These are phyloP conservation scores for Poecilia gillii DNA, from an alignment of 2,797 vertebrate genomes.

Conservation along the genomic window DNA sequence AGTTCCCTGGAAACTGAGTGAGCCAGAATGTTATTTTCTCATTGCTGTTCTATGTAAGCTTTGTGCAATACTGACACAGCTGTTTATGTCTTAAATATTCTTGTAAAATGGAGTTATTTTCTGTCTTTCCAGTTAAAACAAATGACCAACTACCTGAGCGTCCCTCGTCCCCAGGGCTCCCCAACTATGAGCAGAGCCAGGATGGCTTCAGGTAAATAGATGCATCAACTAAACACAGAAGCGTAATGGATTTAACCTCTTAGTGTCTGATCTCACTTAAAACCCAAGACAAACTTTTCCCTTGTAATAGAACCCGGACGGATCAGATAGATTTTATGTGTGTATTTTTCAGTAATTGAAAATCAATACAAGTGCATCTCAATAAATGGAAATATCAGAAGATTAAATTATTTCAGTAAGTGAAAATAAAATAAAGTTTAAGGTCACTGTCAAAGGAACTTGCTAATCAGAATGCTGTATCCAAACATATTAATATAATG, in stretches of 20 bases:
- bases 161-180: constrained; percentile 89
- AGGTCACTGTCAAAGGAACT: neutral
- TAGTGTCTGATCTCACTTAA: constrained; percentile 1
- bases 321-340: neutral
- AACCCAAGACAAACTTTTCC: constrained; percentile 2
- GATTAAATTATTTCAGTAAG: neutral
- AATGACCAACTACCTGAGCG: constrained; percentile 92
- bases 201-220: constrained; percentile 89
- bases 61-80: neutral
- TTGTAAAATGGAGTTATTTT: neutral
- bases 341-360: constrained; percentile 2
- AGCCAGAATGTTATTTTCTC: constrained; percentile 3
- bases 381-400: neutral
- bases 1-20: neutral
- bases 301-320: neutral
- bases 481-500: neutral
- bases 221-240: constrained; percentile 17
- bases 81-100: neutral
- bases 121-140: constrained; percentile 66
- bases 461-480: neutral
- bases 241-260: constrained; percentile 1
- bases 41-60: neutral
- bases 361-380: constrained; percentile 4
- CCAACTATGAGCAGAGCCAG: constrained; percentile 90
- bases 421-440: neutral